Evolutionary conservation across 2,888 invertebrate species (phyloP), one percentile per base, ranked within the genome.

Genomic region (Orthosia incerta): DNA sequence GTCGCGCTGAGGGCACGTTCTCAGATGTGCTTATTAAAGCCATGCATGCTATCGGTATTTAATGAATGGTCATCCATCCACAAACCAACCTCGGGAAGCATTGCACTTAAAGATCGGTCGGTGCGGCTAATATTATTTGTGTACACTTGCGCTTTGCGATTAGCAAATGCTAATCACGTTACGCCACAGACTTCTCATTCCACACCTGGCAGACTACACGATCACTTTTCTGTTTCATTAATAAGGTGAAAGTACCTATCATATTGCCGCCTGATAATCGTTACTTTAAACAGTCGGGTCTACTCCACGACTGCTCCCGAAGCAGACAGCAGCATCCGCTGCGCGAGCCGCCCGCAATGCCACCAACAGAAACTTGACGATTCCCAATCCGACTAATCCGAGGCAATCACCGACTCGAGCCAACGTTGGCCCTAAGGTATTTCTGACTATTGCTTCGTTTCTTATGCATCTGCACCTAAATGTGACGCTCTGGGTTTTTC

Each of bases 301-400:
- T 18, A 82, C 88, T 64, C 93, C 94, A 13, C 92, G 94, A 18
- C 83, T 95, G 65, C 23, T 91, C 31, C 95, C 96, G 2, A 93
- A 96, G 23, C 91, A 92, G 9, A 96, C 96, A 4, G 95, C 95
- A 1, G 95, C 96, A 20, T 96, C 96, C 0, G 91, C 92, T 20
- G 96, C 96, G 20, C 94, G 96, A 45, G 96, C 96, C 1, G 95
- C 95, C 5, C 93, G 93, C 57, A 95, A 92, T 83, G 95, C 96
- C 48, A 93, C 93, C 79, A 95, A 94, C 74, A 89, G 96, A 66
- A 93, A 91, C 59, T 20, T 81, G 55, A 66, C 80, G 46, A 26
- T 79, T 18, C 75, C 80, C 13, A 50, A 86, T 20, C 90, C 89
- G 59, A 88, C 80, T 13, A 50, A 86, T 20, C 89, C 89, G 60